Evolutionary conservation across 2,113 vertebrate species (phyloP), one percentile per base, ranked within the genome.

Genomic region (Trichechus manatus): DNA sequence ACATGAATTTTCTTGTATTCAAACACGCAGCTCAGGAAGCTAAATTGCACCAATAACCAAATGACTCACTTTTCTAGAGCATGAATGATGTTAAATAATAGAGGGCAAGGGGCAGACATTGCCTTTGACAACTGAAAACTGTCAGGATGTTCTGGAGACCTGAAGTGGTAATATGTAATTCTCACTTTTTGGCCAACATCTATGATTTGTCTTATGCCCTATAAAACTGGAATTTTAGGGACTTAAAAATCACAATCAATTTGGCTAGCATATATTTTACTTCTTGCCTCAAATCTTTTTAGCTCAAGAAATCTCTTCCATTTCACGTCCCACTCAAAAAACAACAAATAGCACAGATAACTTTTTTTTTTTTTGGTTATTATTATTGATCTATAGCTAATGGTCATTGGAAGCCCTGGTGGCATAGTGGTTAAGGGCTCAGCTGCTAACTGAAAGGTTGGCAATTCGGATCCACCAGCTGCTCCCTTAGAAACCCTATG

Each of bases 241-340:
- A 87, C 20, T 50, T 83, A 90, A 84, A 66, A 90, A 42, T 64
- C 59, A 63, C 14, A 42, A 93, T 85, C 85, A 61, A 64, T 9
- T 33, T 81, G 33, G 31, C 31, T 42, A 75, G 22, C 22, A 72
- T 93, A 44, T 53, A 87, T 77, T 95, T 83, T 22, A 83, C 8
- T 85, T 6, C 39, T 90, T 88, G 42, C 66, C 70, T 96, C n/a
- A 50, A n/a, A 95, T 96, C 22, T 78, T 77, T 23, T 88, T 92
- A 81, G 44, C 42, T 92, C 44, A 81, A 25, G 25, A 64, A 90
- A 66, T 66, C 17, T 82, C 83, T 72, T 47, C 39, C 29, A 1
- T 87, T 85, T 66, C 53, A 66, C 23, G 50, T 4, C 39, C 39
- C n/a, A 15, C 6, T 93, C 11, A 47, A 83, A 94, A n/a, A 39